Evolutionary conservation across 2,888 invertebrate species (phyloP).

Genomic region (Portevinia maculata): DNA sequence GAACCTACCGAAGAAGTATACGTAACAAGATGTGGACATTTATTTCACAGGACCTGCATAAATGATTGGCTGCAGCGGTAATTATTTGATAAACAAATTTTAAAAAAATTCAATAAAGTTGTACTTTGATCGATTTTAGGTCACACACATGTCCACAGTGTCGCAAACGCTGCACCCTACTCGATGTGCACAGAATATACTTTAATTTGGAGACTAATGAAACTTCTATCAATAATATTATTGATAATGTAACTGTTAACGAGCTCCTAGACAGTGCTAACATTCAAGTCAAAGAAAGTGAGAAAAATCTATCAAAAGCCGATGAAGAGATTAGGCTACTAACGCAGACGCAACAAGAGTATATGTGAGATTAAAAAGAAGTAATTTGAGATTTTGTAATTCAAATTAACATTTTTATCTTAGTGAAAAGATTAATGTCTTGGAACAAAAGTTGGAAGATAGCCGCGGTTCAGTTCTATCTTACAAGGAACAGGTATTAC

Average conservation of each 20-base stretch:
- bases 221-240: neutral
- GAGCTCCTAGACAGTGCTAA: constrained; percentile 1
- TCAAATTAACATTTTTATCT: neutral
- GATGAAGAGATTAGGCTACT: constrained; percentile 8
- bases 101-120: neutral
- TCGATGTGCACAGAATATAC: neutral
- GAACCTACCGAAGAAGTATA: neutral
- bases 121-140: neutral
- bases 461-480: neutral
- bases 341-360: neutral
- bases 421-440: neutral
- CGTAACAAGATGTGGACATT: neutral
- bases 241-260: neutral
- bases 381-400: neutral
- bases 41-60: neutral
- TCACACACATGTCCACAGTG: constrained; percentile 7
- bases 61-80: constrained; percentile 2
- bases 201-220: neutral
- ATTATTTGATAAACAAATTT: neutral
- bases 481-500: neutral
- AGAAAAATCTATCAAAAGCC: neutral
- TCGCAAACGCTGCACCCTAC: neutral
- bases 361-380: neutral
- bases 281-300: neutral
- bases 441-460: neutral